A percentile compares a stretch with the other conserved stretches of the same genome.
Conservation (phyloP, 2,797 vertebrate species). For the Danio choprae region DNA sequence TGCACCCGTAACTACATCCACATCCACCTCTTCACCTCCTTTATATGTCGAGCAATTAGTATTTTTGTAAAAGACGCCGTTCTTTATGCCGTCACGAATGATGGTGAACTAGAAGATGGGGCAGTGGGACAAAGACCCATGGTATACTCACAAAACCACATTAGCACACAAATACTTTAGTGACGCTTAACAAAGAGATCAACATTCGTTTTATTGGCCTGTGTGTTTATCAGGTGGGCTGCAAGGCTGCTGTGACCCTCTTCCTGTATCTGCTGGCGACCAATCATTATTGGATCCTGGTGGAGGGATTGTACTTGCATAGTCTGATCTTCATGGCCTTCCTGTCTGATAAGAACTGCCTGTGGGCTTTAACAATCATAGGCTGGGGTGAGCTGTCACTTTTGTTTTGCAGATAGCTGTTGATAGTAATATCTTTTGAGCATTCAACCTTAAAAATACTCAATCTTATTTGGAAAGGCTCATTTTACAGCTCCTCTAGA, state of each 20-base stretch:
- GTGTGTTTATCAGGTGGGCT: constrained; percentile 81
- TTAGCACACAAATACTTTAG: constrained; percentile 18
- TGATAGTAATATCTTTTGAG: background rate
- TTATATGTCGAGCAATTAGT: constrained; percentile 89
- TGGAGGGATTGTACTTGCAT: constrained; percentile 92
- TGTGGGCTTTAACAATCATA: constrained; percentile 90
- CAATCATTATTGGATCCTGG: constrained; percentile 95
- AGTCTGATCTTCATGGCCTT: constrained; percentile 96
- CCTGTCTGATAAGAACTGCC: constrained; percentile 89
- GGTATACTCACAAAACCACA: constrained; percentile 29
- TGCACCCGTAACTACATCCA: constrained; percentile 95
- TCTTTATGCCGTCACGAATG: constrained; percentile 77
- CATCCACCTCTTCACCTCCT: constrained; percentile 90
- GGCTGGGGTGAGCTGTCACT: constrained; percentile 85
- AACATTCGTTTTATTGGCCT: background rate
- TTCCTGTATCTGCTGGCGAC: constrained; percentile 94
- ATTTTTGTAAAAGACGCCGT: constrained; percentile 91
- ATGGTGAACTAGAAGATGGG: constrained; percentile 45
- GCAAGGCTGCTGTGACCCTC: constrained; percentile 88
- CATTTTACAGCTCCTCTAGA: no score
- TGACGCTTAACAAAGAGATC: background rate
- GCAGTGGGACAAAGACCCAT: constrained; percentile 62
- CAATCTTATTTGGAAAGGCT: no score
- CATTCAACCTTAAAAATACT: background rate
- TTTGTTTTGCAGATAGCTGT: background rate